Base-by-base conservation (phyloP, 2,888 invertebrate species). In the Catotricha subobsoleta region DNA sequence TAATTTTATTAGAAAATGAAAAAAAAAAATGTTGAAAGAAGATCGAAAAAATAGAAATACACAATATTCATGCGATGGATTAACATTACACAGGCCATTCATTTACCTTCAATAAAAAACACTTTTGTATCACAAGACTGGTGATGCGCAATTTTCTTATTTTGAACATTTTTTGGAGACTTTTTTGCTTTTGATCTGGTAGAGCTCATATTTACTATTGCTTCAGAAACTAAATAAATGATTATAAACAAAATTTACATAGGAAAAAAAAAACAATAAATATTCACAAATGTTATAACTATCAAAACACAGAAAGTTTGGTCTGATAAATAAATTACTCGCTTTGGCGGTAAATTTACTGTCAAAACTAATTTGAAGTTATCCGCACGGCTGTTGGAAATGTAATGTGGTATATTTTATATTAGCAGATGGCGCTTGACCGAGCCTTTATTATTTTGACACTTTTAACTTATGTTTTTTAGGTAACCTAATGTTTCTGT, bases 61-160 rank as follows among this genome's bases (percentile, higher is more conserved):
- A n/a, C n/a, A n/a, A n/a, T n/a, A n/a, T n/a, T n/a, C n/a, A n/a
- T n/a, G n/a, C n/a, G n/a, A n/a, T n/a, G n/a, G n/a, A n/a, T n/a
- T n/a, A n/a, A n/a, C n/a, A n/a, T n/a, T n/a, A n/a, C n/a, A n/a
- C n/a, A n/a, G n/a, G n/a, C n/a, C n/a, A n/a, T n/a, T n/a, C n/a
- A n/a, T n/a, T 31, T 36, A 36, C 36, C 36, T 23, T 36, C 36
- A 6, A 36, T 12, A 3, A 36, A 12, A 25, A 36, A 36, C 15
- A 36, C 36, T 9, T 20, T 20, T 13, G 20, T 23, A 3, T 36
- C 16, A 20, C 15, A 16, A 7, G 21, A 23, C 9, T 4, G 36
- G 9, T 25, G 25, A 25, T 25, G 25, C 7, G 7, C 36, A 25
- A 25, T 23, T 36, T 23, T n/a, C n/a, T n/a, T 21, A 15, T 15